These are phyloP conservation scores for Sanderia malayensis DNA, from an alignment of 30 jellyfish, hydroid and myxozoan genomes.

Conservation along the genomic window DNA sequence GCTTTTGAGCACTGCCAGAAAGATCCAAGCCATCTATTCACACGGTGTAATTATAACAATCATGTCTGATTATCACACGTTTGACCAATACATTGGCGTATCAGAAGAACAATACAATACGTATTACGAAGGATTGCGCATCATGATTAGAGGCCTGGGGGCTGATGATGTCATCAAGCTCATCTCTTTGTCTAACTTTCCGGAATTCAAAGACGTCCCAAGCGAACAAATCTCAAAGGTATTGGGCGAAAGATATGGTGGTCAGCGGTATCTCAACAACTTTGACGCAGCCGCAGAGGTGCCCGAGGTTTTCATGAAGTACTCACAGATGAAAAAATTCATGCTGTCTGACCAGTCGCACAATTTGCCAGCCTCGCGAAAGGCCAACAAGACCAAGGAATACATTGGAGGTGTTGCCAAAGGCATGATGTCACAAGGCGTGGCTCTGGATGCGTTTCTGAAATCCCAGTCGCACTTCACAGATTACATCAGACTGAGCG, in stretches of 20 bases:
- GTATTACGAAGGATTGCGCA: slow-evolving; percentile 22
- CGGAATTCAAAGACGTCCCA: slow-evolving; percentile 19
- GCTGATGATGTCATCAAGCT: slow-evolving; percentile 46
- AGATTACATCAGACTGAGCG: slow-evolving; percentile 46
- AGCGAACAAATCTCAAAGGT: neutral
- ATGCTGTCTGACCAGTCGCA: slow-evolving; percentile 24
- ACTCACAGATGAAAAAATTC: slow-evolving; percentile 27
- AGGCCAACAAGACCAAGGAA: slow-evolving; percentile 13
- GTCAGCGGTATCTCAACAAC: neutral
- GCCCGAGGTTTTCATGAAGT: slow-evolving; percentile 12
- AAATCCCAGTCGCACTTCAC: slow-evolving; percentile 1
- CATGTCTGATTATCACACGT: slow-evolving; percentile 56
- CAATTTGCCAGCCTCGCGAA: slow-evolving; percentile 9
- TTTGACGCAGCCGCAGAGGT: slow-evolving; percentile 10
- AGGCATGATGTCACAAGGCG: slow-evolving; percentile 66
- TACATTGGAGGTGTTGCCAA: slow-evolving; percentile 27
- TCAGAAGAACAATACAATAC: slow-evolving; percentile 23
- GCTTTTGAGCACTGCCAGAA: slow-evolving; percentile 29
- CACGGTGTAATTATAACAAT: slow-evolving; percentile 30
- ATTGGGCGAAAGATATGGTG: slow-evolving; percentile 18
- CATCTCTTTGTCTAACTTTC: slow-evolving; percentile 28
- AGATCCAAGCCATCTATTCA: slow-evolving; percentile 37
- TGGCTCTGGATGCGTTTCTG: slow-evolving; percentile 45
- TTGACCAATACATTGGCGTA: slow-evolving; percentile 44
- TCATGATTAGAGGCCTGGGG: slow-evolving; percentile 26